Evolutionary conservation across 2,888 invertebrate genomes (phyloP).

Genomic region (Tetragonula carbonaria): DNA sequence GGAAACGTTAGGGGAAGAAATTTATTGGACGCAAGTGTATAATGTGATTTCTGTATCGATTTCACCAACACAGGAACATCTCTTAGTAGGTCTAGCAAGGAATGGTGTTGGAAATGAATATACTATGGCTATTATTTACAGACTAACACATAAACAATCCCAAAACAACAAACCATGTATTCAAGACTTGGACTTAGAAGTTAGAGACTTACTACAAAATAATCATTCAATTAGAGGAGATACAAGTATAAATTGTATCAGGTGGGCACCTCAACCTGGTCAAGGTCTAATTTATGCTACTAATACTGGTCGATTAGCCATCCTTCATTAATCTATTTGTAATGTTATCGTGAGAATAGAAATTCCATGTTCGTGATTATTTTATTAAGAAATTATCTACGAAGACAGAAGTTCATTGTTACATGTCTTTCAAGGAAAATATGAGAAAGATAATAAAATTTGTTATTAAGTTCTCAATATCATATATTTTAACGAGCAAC

Average conservation of each 20-base stretch:
- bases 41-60: conserved; percentile 94
- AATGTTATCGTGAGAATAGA: conserved; percentile 39
- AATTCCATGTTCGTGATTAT: conserved; percentile 26
- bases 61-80: conserved; percentile 92
- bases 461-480: background rate
- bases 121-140: conserved; percentile 80
- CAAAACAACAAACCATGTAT: conserved; percentile 57
- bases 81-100: conserved; percentile 92
- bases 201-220: conserved; percentile 88
- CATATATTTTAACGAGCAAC: background rate
- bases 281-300: conserved; percentile 94
- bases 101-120: conserved; percentile 83
- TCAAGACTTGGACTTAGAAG: conserved; percentile 64
- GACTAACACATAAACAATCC: conserved; percentile 71
- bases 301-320: conserved; percentile 92
- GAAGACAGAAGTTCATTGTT: conserved; percentile 10
- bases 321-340: conserved; percentile 84
- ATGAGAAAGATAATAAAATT: background rate
- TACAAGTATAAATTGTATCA: conserved; percentile 92
- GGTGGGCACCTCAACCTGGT: conserved; percentile 93
- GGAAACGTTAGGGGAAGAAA: conserved; percentile 90
- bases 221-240: conserved; percentile 87
- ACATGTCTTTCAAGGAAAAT: conserved; percentile 27
- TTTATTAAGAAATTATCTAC: conserved; percentile 19
- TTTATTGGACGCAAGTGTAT: conserved; percentile 91